phyloP scores from a whole-genome alignment of 92 coral and sea anemone species.

The Palythoa grandis region DNA sequence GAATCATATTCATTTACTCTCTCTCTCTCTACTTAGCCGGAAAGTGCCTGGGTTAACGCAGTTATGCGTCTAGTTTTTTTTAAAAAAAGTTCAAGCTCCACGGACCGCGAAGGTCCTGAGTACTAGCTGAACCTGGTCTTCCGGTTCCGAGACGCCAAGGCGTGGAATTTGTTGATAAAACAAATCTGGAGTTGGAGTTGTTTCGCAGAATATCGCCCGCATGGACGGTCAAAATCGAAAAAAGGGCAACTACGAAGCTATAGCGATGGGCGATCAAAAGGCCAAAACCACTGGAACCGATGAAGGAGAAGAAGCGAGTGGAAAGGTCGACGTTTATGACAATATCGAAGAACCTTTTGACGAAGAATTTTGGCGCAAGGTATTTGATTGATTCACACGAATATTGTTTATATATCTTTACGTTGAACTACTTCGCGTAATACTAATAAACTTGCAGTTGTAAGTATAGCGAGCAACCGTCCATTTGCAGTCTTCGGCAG shows the following conservation, averaged over 20 bases:
- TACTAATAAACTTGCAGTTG: too few relatives aligned
- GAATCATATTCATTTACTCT: too few relatives aligned
- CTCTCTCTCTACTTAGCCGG: too few relatives aligned
- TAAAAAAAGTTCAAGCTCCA: background rate
- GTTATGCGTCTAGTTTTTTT: too few relatives aligned
- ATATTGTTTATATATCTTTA: background rate
- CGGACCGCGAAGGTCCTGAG: constrained; percentile 20
- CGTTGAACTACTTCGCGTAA: background rate
- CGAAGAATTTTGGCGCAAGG: constrained; percentile 93
- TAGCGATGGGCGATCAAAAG: constrained; percentile 73
- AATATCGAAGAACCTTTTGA: constrained; percentile 83
- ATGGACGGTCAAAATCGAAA: constrained; percentile 29
- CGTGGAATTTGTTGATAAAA: background rate
- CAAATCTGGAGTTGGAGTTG: background rate
- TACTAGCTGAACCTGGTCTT: constrained; percentile 1
- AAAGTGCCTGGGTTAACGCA: too few relatives aligned
- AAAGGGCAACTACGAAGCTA: constrained; percentile 52
- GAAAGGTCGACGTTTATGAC: constrained; percentile 45
- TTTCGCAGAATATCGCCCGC: background rate
- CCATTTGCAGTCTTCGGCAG: too few relatives aligned
- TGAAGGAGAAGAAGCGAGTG: constrained; percentile 42
- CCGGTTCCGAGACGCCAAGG: constrained; percentile 26
- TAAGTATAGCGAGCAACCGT: too few relatives aligned
- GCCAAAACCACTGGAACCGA: constrained; percentile 28
- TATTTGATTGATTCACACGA: background rate